These are phyloP conservation scores for Solenodon paradoxus DNA, from an alignment of 2,113 vertebrate genomes.

Conservation along the genomic window DNA sequence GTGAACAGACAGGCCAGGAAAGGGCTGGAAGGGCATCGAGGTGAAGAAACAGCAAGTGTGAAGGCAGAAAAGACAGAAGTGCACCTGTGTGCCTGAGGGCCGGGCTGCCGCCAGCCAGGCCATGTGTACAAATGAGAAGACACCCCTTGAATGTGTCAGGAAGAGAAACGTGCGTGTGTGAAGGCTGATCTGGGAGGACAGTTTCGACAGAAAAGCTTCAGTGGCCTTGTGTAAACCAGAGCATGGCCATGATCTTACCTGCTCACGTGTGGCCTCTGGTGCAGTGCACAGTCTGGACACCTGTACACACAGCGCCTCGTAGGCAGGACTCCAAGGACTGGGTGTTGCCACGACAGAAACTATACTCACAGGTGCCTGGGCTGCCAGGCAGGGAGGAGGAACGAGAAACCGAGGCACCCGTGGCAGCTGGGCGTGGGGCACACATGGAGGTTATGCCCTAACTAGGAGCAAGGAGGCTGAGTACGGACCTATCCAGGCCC, in stretches of 20 bases:
- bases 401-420: no score
- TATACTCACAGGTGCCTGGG: background rate
- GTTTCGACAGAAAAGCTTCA: background rate
- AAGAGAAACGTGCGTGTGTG: background rate
- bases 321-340: background rate
- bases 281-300: background rate
- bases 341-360: background rate
- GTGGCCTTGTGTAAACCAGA: background rate
- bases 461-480: no score
- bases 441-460: no score
- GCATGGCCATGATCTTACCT: background rate
- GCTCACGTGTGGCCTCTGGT: background rate
- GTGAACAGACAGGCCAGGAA: background rate
- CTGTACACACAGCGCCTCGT: background rate
- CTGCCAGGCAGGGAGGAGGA: background rate
- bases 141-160: no score
- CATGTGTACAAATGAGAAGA: background rate
- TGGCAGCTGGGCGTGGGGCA: no score
- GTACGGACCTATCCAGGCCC: no score
- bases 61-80: background rate
- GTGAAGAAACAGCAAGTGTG: background rate
- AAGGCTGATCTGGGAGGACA: background rate
- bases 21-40: background rate
- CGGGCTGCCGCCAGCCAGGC: background rate
- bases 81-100: background rate